Percentiles rank a stretch among this genome's conserved stretches.
These are phyloP conservation scores for Fragum whitleyi DNA, from an alignment of 2,888 invertebrate species.

Conservation along the genomic window DNA sequence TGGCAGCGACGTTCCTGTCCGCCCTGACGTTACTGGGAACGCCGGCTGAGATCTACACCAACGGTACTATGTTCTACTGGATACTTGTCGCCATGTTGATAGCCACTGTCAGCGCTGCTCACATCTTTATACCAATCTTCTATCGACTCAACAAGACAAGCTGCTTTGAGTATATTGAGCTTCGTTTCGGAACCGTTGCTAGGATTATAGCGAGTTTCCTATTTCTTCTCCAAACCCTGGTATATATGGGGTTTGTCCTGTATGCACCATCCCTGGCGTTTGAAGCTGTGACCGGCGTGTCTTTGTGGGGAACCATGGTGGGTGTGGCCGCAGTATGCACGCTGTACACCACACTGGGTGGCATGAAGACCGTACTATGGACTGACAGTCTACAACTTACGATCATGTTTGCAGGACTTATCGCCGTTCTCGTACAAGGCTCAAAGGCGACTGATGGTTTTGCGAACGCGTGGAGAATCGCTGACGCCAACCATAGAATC, in stretches of 20 bases:
- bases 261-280: slow-evolving; percentile 57
- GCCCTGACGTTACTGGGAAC: slow-evolving; percentile 67
- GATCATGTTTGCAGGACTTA: slow-evolving; percentile 84
- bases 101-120: slow-evolving; percentile 66
- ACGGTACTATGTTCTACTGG: slow-evolving; percentile 63
- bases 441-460: slow-evolving; percentile 83
- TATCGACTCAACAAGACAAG: slow-evolving; percentile 61
- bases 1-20: slow-evolving; percentile 77
- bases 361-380: slow-evolving; percentile 86
- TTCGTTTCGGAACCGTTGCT: slow-evolving; percentile 43
- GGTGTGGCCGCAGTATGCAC: slow-evolving; percentile 93
- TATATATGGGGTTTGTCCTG: slow-evolving; percentile 58
- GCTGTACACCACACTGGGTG: slow-evolving; percentile 89
- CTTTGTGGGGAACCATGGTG: slow-evolving; percentile 91
- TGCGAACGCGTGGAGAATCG: slow-evolving; percentile 78
- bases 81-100: slow-evolving; percentile 68
- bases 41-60: slow-evolving; percentile 66
- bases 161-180: slow-evolving; percentile 59
- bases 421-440: slow-evolving; percentile 84
- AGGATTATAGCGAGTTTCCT: slow-evolving; percentile 38
- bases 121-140: slow-evolving; percentile 62
- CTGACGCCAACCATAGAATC: slow-evolving; percentile 73
- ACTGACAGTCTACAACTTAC: slow-evolving; percentile 85
- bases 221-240: slow-evolving; percentile 51
- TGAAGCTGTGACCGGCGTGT: slow-evolving; percentile 92